Conservation (phyloP, 1,140 invertebrate species). For the Sinonovacula constricta region DNA sequence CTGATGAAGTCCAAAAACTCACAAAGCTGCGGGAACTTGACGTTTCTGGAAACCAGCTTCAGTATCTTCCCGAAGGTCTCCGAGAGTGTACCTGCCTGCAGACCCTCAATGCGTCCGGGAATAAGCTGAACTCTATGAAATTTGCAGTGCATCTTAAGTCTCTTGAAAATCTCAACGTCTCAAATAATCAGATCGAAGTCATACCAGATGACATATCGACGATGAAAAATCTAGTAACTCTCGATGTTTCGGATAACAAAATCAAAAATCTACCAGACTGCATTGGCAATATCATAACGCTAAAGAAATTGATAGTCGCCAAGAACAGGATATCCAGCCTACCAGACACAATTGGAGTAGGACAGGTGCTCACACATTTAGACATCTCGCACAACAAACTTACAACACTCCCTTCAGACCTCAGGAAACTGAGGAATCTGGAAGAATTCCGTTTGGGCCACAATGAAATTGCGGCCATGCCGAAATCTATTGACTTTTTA, state of each 20-base stretch:
- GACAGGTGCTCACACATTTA: constrained; percentile 67
- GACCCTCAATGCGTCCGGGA: constrained; percentile 63
- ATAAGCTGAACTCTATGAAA: constrained; percentile 70
- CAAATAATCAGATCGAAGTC: constrained; percentile 71
- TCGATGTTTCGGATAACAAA: constrained; percentile 73
- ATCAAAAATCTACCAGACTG: constrained; percentile 71
- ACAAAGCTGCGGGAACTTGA: constrained; percentile 69
- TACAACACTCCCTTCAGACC: constrained; percentile 64
- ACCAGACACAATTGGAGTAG: constrained; percentile 66
- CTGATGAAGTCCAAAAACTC: constrained; percentile 68
- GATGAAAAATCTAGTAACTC: constrained; percentile 69
- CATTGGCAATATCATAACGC: constrained; percentile 69
- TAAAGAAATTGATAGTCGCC: constrained; percentile 69
- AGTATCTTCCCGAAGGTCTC: constrained; percentile 68
- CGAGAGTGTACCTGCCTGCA: constrained; percentile 59
- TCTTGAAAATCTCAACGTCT: constrained; percentile 66
- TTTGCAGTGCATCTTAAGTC: constrained; percentile 66
- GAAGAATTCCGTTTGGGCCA: constrained; percentile 68
- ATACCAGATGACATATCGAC: constrained; percentile 69
- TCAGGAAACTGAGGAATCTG: constrained; percentile 71
- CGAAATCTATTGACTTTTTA: constrained; percentile 70
- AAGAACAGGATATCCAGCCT: constrained; percentile 69
- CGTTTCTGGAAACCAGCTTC: constrained; percentile 69
- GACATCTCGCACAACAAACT: constrained; percentile 72
- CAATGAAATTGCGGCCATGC: constrained; percentile 73